These are phyloP conservation scores for Ectemnius continuus DNA, from an alignment of 2,888 invertebrate species.

Conservation along the genomic window DNA sequence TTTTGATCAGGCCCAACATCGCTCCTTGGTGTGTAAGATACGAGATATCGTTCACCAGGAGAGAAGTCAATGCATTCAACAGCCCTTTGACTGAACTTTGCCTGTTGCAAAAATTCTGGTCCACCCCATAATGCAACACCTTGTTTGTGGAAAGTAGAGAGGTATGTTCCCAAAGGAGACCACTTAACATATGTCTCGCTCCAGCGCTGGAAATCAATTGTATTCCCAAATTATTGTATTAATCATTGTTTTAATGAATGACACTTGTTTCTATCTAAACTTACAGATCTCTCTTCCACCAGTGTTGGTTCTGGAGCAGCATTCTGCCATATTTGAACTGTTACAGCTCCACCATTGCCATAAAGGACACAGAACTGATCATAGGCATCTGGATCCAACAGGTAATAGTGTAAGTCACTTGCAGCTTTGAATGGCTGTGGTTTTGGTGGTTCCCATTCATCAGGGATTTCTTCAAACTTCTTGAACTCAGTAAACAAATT, in stretches of 20 bases:
- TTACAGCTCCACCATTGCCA: constrained; percentile 87
- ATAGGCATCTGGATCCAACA: constrained; percentile 95
- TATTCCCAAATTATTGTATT: constrained; percentile 16
- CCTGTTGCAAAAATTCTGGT: constrained; percentile 93
- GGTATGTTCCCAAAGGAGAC: constrained; percentile 98
- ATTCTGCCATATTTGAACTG: constrained; percentile 93
- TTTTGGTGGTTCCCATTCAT: constrained; percentile 95
- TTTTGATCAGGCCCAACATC: constrained; percentile 85
- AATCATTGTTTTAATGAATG: neutral
- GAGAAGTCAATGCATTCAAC: constrained; percentile 98
- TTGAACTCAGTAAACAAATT: constrained; percentile 97
- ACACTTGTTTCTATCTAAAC: constrained; percentile 38
- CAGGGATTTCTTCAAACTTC: constrained; percentile 94
- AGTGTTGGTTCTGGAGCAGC: constrained; percentile 90
- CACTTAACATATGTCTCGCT: constrained; percentile 97
- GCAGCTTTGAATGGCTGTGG: constrained; percentile 94
- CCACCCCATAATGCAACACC: constrained; percentile 99
- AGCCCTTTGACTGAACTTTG: constrained; percentile 92
- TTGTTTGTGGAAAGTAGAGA: constrained; percentile 96
- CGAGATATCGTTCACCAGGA: constrained; percentile 97
- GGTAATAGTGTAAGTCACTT: constrained; percentile 94
- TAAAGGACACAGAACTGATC: constrained; percentile 96
- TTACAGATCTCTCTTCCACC: constrained; percentile 89
- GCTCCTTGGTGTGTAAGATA: constrained; percentile 93
- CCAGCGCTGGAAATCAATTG: constrained; percentile 85